These are phyloP conservation scores for Oscarella lobularis DNA, from an alignment of 37 sponge, comb jelly and placozoan species.

Conservation along the genomic window DNA sequence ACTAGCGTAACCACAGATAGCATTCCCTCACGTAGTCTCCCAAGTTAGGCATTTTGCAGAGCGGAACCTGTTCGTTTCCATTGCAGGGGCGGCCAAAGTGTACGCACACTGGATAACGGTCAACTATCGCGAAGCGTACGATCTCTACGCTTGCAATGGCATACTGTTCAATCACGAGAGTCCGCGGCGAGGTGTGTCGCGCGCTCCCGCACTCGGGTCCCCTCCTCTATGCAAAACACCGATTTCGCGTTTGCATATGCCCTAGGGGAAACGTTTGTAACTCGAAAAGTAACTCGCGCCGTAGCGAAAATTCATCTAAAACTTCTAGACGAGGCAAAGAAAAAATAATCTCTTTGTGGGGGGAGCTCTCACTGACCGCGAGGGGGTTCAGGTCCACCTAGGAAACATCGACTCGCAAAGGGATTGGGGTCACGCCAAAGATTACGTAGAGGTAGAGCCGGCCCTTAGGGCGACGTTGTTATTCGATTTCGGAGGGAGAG, in stretches of 20 bases:
- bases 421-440: conserved; percentile 94
- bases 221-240: no score
- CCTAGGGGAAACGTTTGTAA: conserved; percentile 87
- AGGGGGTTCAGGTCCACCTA: conserved; percentile 40
- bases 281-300: conserved; percentile 71
- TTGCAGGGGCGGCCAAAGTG: conserved; percentile 69
- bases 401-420: conserved; percentile 80
- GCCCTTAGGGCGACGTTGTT: no score
- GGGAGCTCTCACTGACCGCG: background rate
- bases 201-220: no score
- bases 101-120: conserved; percentile 84
- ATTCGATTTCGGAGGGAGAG: no score
- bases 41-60: no score
- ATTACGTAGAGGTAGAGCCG: conserved; percentile 78
- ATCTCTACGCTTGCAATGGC: conserved; percentile 72
- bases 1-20: no score
- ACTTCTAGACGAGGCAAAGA: conserved; percentile 9
- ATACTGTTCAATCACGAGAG: conserved; percentile 87
- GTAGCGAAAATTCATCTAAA: conserved; percentile 80
- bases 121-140: conserved; percentile 89
- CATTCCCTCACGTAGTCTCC: no score
- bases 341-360: background rate
- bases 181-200: conserved; percentile 81
- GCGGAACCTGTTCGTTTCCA: no score
- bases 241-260: no score